Evolutionary conservation across 2,888 invertebrate species (phyloP), one percentile per base, ranked within the genome.

Genomic region (Parasteatoda lunata): DNA sequence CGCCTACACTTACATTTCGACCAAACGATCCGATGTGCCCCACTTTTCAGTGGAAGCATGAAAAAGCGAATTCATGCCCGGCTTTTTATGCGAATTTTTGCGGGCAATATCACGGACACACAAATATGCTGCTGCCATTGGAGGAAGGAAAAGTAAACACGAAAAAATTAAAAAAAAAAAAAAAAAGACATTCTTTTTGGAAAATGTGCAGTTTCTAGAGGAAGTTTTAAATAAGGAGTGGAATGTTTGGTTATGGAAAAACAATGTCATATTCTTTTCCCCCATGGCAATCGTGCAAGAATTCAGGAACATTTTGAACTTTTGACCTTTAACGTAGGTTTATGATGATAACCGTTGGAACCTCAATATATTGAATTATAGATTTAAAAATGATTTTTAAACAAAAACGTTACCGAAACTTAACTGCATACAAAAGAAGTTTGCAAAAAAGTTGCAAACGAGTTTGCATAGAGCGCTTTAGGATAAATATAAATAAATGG

Each of bases 1-100:
- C 84, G 79, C 72, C 84, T 84, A 84, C 84, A 84, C 84, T 84
- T 84, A 84, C 84, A 84, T 69, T 84, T 81, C 81, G 73, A 64
- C 72, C 84, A 77, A 72, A 48, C 77, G 72, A 84, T 72, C 84
- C 68, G 84, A 68, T 69, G 59, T 84, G 84, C 78, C 84, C 84
- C 78, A 84, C 84, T 84, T 84, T 84, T 45, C 71, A 77, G 72
- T 30, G 73, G 59, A 75, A 68, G 73, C 81, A 81, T 59, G 73
- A 75, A 81, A 81, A 80, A 80, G 80, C 65, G 47, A 47, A 30
- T 59, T 48, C 75, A 49, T 65, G 47, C 49, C 64, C 64, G 66
- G 54, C 69, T 59, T 72, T 84, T 82, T 84, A 84, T 79, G 84
- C 78, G 73, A 78, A 76, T 78, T 84, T 84, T 69, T 75, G 59